Base-by-base conservation (phyloP, 2,113 vertebrate species). In the Haemorhous mexicanus region DNA sequence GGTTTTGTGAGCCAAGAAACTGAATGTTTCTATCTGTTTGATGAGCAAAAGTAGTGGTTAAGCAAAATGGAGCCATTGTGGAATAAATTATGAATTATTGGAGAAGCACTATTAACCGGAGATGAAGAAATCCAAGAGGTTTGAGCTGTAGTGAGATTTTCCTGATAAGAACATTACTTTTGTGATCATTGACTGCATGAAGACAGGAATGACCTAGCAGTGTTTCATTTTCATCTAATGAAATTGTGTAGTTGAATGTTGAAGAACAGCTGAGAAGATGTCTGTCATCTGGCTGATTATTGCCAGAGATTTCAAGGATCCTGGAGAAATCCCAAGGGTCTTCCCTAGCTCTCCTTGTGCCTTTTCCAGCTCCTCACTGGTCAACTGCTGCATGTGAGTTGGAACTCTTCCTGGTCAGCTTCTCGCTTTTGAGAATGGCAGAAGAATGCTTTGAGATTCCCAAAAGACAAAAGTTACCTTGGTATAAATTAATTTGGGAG, bases 211-310 rank as follows among this genome's bases (percentile, higher is more conserved):
- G 87, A 92, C 80, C 52, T 75, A 78, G 13, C n/a, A 90, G 80
- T 67, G 86, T 92, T 96, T 94, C 52, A 81, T 94, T 91, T 91
- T 82, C 66, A n/a, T 68, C 47, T 68, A 32, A 56, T 52, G 83
- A 70, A 47, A 56, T 35, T 32, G 16, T 39, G 30, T 3, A 3
- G 39, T 6, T 0, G 20, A 43, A n/a, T 72, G 47, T 63, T 63
- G 44, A 81, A 86, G 28, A 52, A 66, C 61, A 84, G 32, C 20
- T 72, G 55, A 66, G 64, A 56, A 66, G 44, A 43, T 21, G 19
- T 3, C 37, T 79, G 41, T 66, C 7, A 1, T 58, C n/a, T 77
- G 79, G 61, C 30, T 92, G 79, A 77, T 92, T 74, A 44, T 78
- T 89, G 39, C 43, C 49, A 74, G 64, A 93, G 30, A 46, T 62